Evolutionary conservation across 1,140 invertebrate species (phyloP), one percentile per base, ranked within the genome.

Genomic region (Achatina immaculata): DNA sequence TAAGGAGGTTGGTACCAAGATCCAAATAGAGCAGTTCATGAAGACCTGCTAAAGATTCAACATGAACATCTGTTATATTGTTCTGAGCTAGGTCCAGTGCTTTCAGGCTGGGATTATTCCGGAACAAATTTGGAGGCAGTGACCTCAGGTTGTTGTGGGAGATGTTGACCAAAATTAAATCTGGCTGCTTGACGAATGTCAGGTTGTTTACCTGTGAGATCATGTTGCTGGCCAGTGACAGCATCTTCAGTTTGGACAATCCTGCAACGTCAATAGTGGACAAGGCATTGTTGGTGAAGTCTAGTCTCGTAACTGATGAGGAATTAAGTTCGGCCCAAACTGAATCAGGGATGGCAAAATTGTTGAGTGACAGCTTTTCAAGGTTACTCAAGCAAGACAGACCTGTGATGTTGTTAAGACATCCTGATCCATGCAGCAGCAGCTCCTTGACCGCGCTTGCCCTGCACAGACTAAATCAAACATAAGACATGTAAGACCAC

Each of bases 241-340:
- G 16, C 14, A 76, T 28, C 11, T 34, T 65, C 24, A 76, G 4
- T 24, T 9, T 34, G 0, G 48, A 31, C 42, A 76, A 1, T 24
- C 19, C 9, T 1, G 3, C 2, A 21, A 62, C 24, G 21, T 76
- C 31, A 24, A 76, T 36, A 2, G 74, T 76, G 7, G 31, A 42
- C 55, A 76, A 31, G n/a, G 3, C n/a, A 43, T 76, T 76, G 14
- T 31, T 31, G 0, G 58, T 28, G 0, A 76, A 45, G 58, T 76
- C 24, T 31, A 76, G 74, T 28, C 38, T 76, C 51, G 9, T 14
- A 19, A 76, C 21, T 3, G 6, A 21, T 2, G 74, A 40, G 36
- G 51, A 38, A 21, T 76, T 76, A 1, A 76, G 55, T 24, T 65
- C 58, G 1, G 31, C 11, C 74, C 74, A 76, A 14, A 76, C 40